Conservation (phyloP, 2,797 vertebrate species). For the Poecilia gillii region DNA sequence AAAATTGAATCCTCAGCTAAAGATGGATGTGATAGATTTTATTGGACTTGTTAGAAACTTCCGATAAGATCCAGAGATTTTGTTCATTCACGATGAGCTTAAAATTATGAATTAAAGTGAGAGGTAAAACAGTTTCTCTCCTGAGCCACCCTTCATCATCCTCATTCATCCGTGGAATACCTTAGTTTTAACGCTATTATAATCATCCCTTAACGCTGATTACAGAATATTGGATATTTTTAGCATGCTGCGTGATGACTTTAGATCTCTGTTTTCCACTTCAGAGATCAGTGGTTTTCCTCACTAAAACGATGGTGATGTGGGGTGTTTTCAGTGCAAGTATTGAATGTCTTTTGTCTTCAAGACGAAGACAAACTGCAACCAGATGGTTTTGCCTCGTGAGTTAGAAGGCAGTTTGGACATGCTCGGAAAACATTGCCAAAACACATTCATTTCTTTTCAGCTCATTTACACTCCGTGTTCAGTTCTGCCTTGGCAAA, state of each 20-base stretch:
- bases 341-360: conserved; percentile 31
- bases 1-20: not conserved
- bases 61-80: not conserved
- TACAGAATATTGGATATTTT: conserved; percentile 19
- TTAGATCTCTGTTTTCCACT: conserved; percentile 44
- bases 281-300: conserved; percentile 15
- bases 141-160: not conserved
- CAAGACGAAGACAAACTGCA: conserved; percentile 38
- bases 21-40: not conserved
- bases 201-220: not conserved
- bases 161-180: not conserved
- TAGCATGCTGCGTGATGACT: not conserved
- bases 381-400: conserved; percentile 49
- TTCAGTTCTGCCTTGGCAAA: conserved; percentile 10
- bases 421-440: conserved; percentile 12
- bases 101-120: not conserved
- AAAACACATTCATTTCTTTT: conserved; percentile 28
- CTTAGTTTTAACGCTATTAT: not conserved
- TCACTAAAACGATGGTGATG: conserved; percentile 25
- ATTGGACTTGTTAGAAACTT: not conserved
- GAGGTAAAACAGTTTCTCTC: not conserved
- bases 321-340: conserved; percentile 21
- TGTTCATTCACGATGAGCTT: not conserved
- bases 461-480: conserved; percentile 4
- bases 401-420: conserved; percentile 18